Evolutionary conservation across 2,797 vertebrate species (phyloP), one percentile per base, ranked within the genome.

Genomic region (Siniperca obscura): DNA sequence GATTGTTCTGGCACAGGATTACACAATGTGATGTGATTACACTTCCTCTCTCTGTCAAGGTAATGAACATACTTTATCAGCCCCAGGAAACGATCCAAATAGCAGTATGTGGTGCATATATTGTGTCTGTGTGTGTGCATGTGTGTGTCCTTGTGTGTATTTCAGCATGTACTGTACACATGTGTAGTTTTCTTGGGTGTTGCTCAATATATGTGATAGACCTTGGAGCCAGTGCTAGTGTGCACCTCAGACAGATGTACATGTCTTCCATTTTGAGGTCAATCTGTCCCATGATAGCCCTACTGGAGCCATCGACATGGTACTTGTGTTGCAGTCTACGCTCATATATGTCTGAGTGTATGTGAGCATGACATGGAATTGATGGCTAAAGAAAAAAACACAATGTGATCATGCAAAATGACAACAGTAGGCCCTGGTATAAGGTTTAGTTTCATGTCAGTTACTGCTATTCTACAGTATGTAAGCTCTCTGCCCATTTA

Each of bases 41-140:
- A 72, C 65, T 82, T 83, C 60, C 62, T 64, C 34, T 80, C 69
- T 77, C 74, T 80, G 61, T 87, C 80, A 81, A 78, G 62, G 74
- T 87, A 90, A 91, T 85, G 76, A 87, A 85, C 64, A 42, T 73
- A 77, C 74, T 86, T 81, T 50, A 83, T 92, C 87, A 86, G 91
- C 81, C 76, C 19, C 22, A 75, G 76, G 83, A 89, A 82, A 79
- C 76, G 2, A 79, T 81, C 74, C 76, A 84, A 79, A 85, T 64
- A 46, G 44, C 0, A 7, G 27, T 19, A 50, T n/a, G 25, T 81
- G 42, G 19, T 36, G 50, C 12, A 5, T 74, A 53, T 16, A 50
- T 50, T 38, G 1, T 57, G 70, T 75, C 5, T 71, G 6, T 36
- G 36, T n/a, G n/a, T 36, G 36, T 7, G 36, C 36, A 36, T 36